Conservation (phyloP, 2,888 invertebrate species). For the Nasonia oneida region DNA sequence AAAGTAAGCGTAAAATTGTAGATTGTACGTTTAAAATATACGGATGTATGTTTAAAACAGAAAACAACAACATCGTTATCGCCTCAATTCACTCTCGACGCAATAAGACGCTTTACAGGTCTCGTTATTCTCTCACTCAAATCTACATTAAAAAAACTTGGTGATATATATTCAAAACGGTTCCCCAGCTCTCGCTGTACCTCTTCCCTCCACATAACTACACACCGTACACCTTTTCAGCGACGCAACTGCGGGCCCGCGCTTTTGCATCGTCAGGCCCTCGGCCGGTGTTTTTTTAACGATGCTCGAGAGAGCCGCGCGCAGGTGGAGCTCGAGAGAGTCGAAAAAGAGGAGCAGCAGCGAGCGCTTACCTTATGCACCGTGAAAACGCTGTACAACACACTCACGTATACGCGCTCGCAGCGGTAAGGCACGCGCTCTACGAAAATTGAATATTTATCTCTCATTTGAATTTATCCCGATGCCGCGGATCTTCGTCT, state of each 20-base stretch:
- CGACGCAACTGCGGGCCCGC: slow-evolving; percentile 1
- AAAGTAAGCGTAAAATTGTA: background rate
- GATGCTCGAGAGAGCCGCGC: slow-evolving; percentile 31
- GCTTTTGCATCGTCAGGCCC: slow-evolving; percentile 60
- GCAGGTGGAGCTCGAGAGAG: slow-evolving; percentile 49
- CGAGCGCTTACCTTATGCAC: slow-evolving; percentile 6
- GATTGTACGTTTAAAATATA: background rate
- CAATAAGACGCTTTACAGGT: background rate
- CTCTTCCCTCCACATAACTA: background rate
- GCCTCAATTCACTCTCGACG: background rate
- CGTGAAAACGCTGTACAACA: background rate
- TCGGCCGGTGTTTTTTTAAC: slow-evolving; percentile 16
- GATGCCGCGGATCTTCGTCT: background rate
- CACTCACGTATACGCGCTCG: slow-evolving; percentile 25
- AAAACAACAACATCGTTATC: background rate
- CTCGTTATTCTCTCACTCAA: background rate
- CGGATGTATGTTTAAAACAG: background rate
- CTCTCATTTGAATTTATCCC: slow-evolving; percentile 57
- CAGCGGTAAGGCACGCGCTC: background rate
- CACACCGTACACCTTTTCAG: background rate
- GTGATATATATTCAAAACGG: slow-evolving; percentile 29
- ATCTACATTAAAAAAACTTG: background rate
- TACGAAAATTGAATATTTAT: slow-evolving; percentile 59
- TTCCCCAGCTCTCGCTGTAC: background rate
- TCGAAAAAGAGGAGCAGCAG: background rate